These are phyloP conservation scores for Austrofundulus limnaeus DNA, from an alignment of 2,113 vertebrate genomes.

Conservation along the genomic window DNA sequence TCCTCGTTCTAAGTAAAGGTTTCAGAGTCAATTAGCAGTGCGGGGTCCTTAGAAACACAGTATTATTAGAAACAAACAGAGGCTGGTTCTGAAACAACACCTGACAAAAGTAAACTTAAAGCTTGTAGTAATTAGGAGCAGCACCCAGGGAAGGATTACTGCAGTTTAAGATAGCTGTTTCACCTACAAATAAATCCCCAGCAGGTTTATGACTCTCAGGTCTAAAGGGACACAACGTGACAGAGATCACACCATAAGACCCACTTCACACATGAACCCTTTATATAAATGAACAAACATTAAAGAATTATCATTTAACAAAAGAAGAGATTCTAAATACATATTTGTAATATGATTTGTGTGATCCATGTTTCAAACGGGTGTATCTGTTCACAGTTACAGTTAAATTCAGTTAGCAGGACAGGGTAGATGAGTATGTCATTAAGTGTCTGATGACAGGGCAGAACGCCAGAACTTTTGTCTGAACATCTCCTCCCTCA, in stretches of 20 bases:
- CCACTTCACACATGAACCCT: background rate
- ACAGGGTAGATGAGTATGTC: background rate
- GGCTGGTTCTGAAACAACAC: conserved; percentile 46
- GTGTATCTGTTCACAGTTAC: background rate
- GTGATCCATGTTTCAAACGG: conserved; percentile 7
- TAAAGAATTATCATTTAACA: background rate
- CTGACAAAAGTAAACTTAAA: conserved; percentile 30
- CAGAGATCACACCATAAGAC: conserved; percentile 13
- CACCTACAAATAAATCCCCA: conserved; percentile 40
- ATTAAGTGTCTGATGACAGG: conserved; percentile 18
- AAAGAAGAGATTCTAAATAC: too few species aligned
- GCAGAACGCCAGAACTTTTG: conserved; percentile 23
- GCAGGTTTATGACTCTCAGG: conserved; percentile 20
- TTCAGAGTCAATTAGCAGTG: conserved; percentile 57
- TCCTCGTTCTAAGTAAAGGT: conserved; percentile 52
- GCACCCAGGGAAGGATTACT: conserved; percentile 7
- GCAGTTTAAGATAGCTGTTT: conserved; percentile 45
- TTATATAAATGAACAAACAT: background rate
- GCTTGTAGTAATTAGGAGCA: conserved; percentile 50
- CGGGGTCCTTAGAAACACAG: conserved; percentile 45
- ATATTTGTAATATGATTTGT: background rate
- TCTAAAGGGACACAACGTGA: conserved; percentile 34
- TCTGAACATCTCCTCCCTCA: conserved; percentile 9
- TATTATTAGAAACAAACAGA: conserved; percentile 72
- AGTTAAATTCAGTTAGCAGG: conserved; percentile 7